These are phyloP conservation scores for Trichogramma dendrolimi DNA, from an alignment of 2,888 invertebrate genomes.

Conservation along the genomic window DNA sequence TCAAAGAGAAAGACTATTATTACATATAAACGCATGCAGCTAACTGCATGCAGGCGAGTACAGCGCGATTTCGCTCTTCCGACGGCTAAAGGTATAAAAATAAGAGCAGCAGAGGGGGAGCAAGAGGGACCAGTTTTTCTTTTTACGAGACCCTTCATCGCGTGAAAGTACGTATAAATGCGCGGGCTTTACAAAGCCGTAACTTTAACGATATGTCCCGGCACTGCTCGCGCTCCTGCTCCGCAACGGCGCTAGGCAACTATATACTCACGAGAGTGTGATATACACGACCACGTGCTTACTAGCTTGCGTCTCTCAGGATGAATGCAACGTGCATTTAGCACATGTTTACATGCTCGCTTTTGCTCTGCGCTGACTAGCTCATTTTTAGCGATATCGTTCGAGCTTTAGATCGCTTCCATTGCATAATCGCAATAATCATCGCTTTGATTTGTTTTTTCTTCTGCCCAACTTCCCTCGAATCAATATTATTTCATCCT, in stretches of 20 bases:
- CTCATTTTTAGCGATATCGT: no score
- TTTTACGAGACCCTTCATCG: slow-evolving; percentile 28
- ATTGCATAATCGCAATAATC: no score
- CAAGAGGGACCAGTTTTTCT: slow-evolving; percentile 15
- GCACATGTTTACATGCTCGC: no score
- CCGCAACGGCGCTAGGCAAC: no score
- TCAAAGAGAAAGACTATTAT: slow-evolving; percentile 12
- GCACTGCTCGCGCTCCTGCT: not conserved
- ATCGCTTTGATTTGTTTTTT: no score
- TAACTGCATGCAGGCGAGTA: not conserved
- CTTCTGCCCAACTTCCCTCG: no score
- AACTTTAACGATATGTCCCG: slow-evolving; percentile 24
- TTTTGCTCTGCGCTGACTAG: no score
- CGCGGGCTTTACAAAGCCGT: slow-evolving; percentile 29
- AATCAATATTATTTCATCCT: no score
- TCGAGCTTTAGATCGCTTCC: no score
- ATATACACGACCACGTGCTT: not conserved
- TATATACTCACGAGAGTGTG: no score
- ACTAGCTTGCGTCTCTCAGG: not conserved
- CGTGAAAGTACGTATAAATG: slow-evolving; percentile 28
- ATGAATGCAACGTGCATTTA: not conserved
- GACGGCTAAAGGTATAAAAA: slow-evolving; percentile 1
- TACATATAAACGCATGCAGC: slow-evolving; percentile 12
- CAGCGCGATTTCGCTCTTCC: not conserved
- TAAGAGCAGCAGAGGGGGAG: not conserved